Percentiles rank a stretch among this genome's conserved stretches.
Conservation (phyloP, 1,140 invertebrate genomes). For the Anastrepha ludens region DNA sequence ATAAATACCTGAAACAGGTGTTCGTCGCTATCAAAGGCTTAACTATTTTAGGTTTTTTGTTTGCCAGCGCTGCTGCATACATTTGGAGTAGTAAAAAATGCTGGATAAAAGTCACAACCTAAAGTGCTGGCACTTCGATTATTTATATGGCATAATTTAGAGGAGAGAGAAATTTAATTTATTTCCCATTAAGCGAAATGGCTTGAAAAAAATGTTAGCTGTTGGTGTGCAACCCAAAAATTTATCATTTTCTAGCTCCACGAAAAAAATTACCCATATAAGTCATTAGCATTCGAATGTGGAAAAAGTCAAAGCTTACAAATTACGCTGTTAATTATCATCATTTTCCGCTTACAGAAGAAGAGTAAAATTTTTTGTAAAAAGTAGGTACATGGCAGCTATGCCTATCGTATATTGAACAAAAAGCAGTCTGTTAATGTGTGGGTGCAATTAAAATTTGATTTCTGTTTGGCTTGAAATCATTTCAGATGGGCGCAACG, state of each 20-base stretch:
- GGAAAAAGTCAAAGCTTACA: background rate
- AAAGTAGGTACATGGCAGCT: too few relatives aligned
- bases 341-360: background rate
- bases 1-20: background rate
- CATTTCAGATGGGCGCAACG: background rate
- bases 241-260: too few relatives aligned
- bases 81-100: background rate
- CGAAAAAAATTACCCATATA: too few relatives aligned
- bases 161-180: background rate
- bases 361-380: conserved; percentile 1
- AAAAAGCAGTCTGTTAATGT: background rate
- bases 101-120: background rate
- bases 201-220: too few relatives aligned
- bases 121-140: background rate
- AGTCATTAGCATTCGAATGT: too few relatives aligned
- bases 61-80: background rate
- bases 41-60: background rate
- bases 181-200: background rate
- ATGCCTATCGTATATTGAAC: background rate
- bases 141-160: background rate
- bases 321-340: background rate
- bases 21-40: background rate
- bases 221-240: too few relatives aligned
- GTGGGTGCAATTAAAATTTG: conserved; percentile 15
- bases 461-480: background rate